Conservation (phyloP, 2,797 vertebrate genomes). For the Dendrocincla tyrannina region DNA sequence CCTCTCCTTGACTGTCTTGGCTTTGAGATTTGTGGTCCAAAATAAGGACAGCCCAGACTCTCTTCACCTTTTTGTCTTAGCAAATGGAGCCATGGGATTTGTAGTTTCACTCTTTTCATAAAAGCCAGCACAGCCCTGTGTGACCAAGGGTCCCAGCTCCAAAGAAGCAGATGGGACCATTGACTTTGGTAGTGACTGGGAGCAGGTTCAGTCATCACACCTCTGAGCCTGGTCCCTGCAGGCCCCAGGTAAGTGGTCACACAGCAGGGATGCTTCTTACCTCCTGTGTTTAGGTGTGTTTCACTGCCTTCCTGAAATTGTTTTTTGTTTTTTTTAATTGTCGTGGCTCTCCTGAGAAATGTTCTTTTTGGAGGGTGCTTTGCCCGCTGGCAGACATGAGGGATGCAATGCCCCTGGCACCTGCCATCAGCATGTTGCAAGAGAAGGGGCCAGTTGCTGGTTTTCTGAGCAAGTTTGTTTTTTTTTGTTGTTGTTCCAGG, state of each 20-base stretch:
- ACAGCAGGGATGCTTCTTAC: neutral
- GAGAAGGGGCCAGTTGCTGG: neutral
- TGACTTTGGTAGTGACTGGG: fast-evolving
- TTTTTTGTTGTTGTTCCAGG: neutral
- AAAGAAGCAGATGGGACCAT: fast-evolving
- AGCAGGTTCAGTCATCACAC: neutral
- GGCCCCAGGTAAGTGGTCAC: fast-evolving
- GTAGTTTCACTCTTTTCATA: neutral
- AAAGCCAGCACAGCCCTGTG: neutral
- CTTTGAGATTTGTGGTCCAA: neutral
- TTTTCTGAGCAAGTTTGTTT: constrained; percentile 10
- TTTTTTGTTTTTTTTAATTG: neutral
- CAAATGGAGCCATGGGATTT: neutral
- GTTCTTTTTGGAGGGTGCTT: neutral
- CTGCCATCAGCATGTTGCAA: neutral
- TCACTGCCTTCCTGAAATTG: neutral
- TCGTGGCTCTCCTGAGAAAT: neutral
- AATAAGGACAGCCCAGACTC: neutral
- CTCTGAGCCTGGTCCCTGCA: fast-evolving
- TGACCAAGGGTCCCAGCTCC: neutral
- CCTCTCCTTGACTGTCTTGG: neutral
- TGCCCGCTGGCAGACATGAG: fast-evolving
- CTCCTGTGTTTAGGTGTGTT: neutral
- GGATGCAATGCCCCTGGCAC: fast-evolving
- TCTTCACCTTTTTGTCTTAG: neutral